A percentile compares a stretch with the other conserved stretches of the same genome.
Evolutionary conservation across 2,113 vertebrate species (phyloP).

Genomic region (Setophaga kirtlandii): DNA sequence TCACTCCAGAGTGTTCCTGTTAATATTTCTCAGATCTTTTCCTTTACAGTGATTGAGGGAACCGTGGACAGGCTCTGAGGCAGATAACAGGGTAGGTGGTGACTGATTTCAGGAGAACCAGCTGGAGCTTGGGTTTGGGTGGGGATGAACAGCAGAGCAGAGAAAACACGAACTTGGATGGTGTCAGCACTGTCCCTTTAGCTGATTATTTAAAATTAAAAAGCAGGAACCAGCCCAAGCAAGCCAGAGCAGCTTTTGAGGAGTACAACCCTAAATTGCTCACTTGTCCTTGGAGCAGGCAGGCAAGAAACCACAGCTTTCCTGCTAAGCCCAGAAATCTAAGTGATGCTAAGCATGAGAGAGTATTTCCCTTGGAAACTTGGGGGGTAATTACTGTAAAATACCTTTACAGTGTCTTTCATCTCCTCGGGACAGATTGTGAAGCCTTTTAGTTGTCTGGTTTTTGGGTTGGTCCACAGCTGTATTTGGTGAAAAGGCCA

Average conservation of each 20-base stretch:
- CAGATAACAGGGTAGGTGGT: rapidly evolving
- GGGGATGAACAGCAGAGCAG: background rate
- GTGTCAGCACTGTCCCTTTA: background rate
- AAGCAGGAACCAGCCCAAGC: background rate
- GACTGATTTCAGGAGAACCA: background rate
- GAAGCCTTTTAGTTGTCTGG: background rate
- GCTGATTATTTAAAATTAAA: background rate
- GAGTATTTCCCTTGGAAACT: background rate
- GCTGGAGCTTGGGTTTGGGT: background rate
- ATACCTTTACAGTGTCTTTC: background rate
- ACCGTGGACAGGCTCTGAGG: background rate
- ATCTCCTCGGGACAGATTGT: background rate
- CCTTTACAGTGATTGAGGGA: background rate
- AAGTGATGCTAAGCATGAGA: background rate
- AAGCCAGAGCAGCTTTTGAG: background rate
- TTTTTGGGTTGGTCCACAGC: background rate
- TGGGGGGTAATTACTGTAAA: background rate
- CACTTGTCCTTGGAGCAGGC: background rate
- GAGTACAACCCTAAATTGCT: background rate
- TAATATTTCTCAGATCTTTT: background rate
- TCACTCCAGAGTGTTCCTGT: background rate
- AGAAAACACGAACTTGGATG: background rate
- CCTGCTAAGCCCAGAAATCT: background rate
- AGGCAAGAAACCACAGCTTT: background rate
- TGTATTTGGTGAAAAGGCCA: background rate